Percentiles rank a stretch among this genome's conserved stretches.
These are phyloP conservation scores for Stenopsyche tienmushanensis DNA, from an alignment of 1,140 invertebrate species.

Conservation along the genomic window DNA sequence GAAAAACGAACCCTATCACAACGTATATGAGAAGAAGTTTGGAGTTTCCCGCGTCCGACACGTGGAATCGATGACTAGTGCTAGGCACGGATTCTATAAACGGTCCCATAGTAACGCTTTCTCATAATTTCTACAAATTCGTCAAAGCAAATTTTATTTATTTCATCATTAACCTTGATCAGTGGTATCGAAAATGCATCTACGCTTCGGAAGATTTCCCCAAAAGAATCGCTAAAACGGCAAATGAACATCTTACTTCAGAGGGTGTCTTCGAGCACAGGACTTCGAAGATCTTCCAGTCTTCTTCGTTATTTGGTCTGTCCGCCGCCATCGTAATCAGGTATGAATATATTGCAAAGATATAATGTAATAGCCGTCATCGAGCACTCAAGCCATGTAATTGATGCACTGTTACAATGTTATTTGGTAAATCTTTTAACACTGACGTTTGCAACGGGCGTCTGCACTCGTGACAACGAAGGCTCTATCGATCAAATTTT, in stretches of 20 bases:
- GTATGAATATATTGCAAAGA: not conserved
- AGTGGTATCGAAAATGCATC: not conserved
- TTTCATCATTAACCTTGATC: not conserved
- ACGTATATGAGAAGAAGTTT: constrained; percentile 11
- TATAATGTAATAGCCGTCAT: not conserved
- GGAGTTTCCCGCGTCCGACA: constrained; percentile 36
- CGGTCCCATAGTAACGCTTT: constrained; percentile 34
- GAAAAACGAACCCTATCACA: not conserved
- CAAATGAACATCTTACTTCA: constrained; percentile 45
- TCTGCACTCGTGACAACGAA: not conserved
- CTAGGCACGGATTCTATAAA: constrained; percentile 34
- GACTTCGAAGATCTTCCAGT: constrained; percentile 68
- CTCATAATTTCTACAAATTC: constrained; percentile 8
- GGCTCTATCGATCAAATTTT: constrained; percentile 23
- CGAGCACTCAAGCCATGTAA: not conserved
- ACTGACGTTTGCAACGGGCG: not conserved
- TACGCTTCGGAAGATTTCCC: not conserved
- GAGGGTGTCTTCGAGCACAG: constrained; percentile 55
- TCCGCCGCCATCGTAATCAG: constrained; percentile 24
- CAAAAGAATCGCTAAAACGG: not conserved
- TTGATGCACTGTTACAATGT: not conserved
- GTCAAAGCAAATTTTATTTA: not conserved
- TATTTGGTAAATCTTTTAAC: not conserved
- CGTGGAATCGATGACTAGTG: constrained; percentile 38
- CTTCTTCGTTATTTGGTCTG: constrained; percentile 55